Evolutionary conservation across 2,797 vertebrate species (phyloP).

Genomic region (Microctenopoma stevenorrisi): DNA sequence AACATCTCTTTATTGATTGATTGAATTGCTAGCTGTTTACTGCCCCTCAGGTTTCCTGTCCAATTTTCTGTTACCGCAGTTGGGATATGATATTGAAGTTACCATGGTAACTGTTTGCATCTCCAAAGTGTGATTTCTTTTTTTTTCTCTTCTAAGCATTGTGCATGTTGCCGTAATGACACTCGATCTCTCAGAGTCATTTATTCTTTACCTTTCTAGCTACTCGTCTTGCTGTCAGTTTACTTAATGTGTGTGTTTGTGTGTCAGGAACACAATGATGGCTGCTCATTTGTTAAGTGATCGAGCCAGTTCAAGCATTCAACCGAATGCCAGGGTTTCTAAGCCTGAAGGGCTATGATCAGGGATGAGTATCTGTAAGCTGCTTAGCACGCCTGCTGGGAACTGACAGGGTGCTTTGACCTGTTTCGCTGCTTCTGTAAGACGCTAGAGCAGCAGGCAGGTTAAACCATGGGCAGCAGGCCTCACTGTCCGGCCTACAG

Average conservation of each 20-base stretch:
- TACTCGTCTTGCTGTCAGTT: slow-evolving; percentile 14
- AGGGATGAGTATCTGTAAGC: slow-evolving; percentile 82
- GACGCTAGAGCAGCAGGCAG: slow-evolving; percentile 53
- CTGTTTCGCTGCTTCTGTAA: slow-evolving; percentile 55
- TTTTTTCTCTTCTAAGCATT: slow-evolving; percentile 10
- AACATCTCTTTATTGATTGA: slow-evolving; percentile 47
- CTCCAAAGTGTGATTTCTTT: slow-evolving; percentile 51
- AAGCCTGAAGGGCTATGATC: slow-evolving; percentile 75
- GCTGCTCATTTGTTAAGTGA: slow-evolving; percentile 80
- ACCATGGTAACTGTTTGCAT: slow-evolving; percentile 78
- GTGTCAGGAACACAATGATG: slow-evolving; percentile 19
- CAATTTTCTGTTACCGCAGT: slow-evolving; percentile 49
- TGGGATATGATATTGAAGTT: slow-evolving; percentile 66
- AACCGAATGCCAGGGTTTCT: slow-evolving; percentile 67
- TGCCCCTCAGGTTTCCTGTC: slow-evolving; percentile 43
- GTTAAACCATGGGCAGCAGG: slow-evolving; percentile 34
- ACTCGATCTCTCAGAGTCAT: slow-evolving; percentile 43
- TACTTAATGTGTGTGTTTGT: slow-evolving; percentile 1
- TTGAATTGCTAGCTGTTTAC: slow-evolving; percentile 47
- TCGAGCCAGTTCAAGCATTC: slow-evolving; percentile 69
- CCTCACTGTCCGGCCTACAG: slow-evolving; percentile 1
- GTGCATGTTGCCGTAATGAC: slow-evolving; percentile 47
- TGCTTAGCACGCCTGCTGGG: slow-evolving; percentile 79
- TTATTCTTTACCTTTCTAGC: slow-evolving; percentile 48
- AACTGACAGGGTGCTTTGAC: slow-evolving; percentile 64